Conservation (phyloP, 2,797 vertebrate species). For the Cyprinodon diabolis region DNA sequence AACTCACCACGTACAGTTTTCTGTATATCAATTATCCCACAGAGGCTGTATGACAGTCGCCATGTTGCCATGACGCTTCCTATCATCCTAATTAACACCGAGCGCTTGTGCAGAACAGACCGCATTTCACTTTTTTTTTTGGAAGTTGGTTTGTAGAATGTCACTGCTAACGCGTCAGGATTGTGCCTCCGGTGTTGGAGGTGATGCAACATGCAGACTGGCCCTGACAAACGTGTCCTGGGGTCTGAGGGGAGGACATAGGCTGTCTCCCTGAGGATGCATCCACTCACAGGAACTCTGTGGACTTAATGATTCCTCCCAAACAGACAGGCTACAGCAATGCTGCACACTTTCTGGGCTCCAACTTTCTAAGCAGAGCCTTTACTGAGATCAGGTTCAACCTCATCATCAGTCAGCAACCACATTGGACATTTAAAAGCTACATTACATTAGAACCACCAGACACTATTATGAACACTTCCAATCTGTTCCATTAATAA, state of each 20-base stretch:
- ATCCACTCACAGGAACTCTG: neutral
- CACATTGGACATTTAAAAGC: too few relatives aligned
- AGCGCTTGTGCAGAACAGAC: neutral
- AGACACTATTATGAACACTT: too few relatives aligned
- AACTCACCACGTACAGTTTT: neutral
- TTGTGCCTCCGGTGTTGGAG: conserved; percentile 1
- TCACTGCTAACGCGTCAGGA: neutral
- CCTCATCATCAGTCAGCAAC: too few relatives aligned
- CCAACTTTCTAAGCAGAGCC: too few relatives aligned
- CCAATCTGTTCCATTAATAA: too few relatives aligned
- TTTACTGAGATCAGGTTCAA: too few relatives aligned
- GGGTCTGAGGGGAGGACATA: neutral
- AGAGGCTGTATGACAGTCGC: neutral
- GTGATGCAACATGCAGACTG: conserved; percentile 1
- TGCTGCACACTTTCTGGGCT: neutral
- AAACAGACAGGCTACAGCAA: neutral
- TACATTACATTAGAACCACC: too few relatives aligned
- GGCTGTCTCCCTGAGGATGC: too few relatives aligned
- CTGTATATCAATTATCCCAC: neutral
- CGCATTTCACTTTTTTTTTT: neutral
- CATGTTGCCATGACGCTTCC: neutral
- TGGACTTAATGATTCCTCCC: neutral
- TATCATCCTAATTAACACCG: neutral
- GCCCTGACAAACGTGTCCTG: neutral
- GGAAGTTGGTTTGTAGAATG: neutral